phyloP scores from a whole-genome alignment of 2,797 vertebrate genomes.

The Trachurus trachurus region DNA sequence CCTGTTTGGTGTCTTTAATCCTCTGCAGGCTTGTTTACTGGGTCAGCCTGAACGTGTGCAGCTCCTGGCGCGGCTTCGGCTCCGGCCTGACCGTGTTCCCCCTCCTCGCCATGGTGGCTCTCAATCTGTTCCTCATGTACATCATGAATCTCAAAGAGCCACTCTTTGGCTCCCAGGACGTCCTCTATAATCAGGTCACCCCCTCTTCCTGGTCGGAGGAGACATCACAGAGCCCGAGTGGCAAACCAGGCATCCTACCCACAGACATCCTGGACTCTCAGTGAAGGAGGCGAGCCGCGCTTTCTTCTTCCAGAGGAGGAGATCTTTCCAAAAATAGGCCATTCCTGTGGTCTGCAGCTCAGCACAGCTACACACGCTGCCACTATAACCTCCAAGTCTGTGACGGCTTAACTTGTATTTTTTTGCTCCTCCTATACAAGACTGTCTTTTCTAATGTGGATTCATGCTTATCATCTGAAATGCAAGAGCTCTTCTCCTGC shows the following conservation, averaged over 20 bases:
- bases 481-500: slow-evolving; percentile 69
- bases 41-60: slow-evolving; percentile 80
- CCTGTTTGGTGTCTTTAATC: slow-evolving; percentile 30
- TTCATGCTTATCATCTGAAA: slow-evolving; percentile 82
- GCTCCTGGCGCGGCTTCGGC: slow-evolving; percentile 85
- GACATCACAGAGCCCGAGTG: slow-evolving; percentile 72
- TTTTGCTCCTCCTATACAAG: slow-evolving; percentile 74
- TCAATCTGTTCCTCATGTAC: slow-evolving; percentile 86
- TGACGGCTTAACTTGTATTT: slow-evolving; percentile 79
- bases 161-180: slow-evolving; percentile 72
- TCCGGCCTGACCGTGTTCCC: slow-evolving; percentile 86
- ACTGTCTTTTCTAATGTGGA: slow-evolving; percentile 65
- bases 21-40: slow-evolving; percentile 82
- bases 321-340: slow-evolving; percentile 82
- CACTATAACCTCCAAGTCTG: slow-evolving; percentile 77
- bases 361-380: slow-evolving; percentile 79
- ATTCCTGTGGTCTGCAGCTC: slow-evolving; percentile 85
- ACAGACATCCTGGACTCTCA: slow-evolving; percentile 78
- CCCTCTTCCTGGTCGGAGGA: slow-evolving; percentile 73
- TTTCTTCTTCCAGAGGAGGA: slow-evolving; percentile 78
- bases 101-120: slow-evolving; percentile 79
- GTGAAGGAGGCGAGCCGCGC: slow-evolving; percentile 75
- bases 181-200: slow-evolving; percentile 78
- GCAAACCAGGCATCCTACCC: slow-evolving; percentile 73
- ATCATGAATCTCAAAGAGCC: slow-evolving; percentile 73